Evolutionary conservation across 2,888 invertebrate species (phyloP), one percentile per base, ranked within the genome.

Genomic region (Pediacus dermestoides): DNA sequence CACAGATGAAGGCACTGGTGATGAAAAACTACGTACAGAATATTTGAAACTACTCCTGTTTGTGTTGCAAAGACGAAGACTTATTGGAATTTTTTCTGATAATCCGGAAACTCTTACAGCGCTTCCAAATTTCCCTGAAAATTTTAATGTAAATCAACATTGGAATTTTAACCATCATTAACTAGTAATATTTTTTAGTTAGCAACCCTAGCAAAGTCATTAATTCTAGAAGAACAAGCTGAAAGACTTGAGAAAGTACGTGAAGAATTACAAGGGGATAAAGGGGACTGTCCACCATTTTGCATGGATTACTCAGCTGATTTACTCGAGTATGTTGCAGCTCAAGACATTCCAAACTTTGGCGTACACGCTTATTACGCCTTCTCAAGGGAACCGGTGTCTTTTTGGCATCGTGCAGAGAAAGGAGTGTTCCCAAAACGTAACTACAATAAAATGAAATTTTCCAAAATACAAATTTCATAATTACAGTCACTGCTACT

Each of bases 341-440:
- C 70, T 11, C 74, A 74, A 48, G 67, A 71, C 46, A 73, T 74
- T 38, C 71, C 72, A 16, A 61, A 67, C 39, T 73, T 71, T 53
- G 74, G 74, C 1, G 63, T 72, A 8, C 74, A 75, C 37, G 71
- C 67, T n/a, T 75, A 69, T 47, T 74, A 72, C 48, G 75, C 74
- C 1, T 55, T 70, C 28, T 73, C 73, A 4, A 64, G 55, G 10
- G 67, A 72, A 39, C 71, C 72, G 1, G 42, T 74, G 8, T 51
- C 63, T n/a, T 56, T 55, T 16, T 74, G 73, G 73, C 53, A 61
- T 6, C 58, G 62, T 25, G 37, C 64, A 2, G 63, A 70, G 6
- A 62, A 59, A 23, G 64, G 60, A 1, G 48, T 66, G 6, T 52
- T 68, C 32, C 65, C 67, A 6, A 64, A 61, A 61, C 55, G 63